Evolutionary conservation across 2,888 invertebrate genomes (phyloP).

Genomic region (Platycheirus albimanus): DNA sequence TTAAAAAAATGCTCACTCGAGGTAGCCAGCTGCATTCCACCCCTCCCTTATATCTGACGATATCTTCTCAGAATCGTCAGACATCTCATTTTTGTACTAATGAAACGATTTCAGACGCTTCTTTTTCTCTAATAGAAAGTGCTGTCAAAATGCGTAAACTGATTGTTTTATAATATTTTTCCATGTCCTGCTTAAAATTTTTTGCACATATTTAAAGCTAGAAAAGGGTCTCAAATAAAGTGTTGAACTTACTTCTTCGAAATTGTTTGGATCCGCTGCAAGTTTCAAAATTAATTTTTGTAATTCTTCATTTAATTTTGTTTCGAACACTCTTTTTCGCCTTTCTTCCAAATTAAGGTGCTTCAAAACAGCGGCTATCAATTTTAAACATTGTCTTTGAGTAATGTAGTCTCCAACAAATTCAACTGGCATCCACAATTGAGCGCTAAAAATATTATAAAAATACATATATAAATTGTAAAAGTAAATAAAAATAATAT

Average conservation of each 20-base stretch:
- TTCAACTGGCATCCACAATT: slow-evolving; percentile 76
- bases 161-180: too few relatives aligned
- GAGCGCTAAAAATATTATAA: slow-evolving; percentile 60
- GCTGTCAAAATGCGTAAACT: too few relatives aligned
- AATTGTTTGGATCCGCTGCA: slow-evolving; percentile 33
- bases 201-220: too few relatives aligned
- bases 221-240: too few relatives aligned
- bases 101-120: too few relatives aligned
- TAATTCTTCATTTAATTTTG: slow-evolving; percentile 29
- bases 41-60: too few relatives aligned
- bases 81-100: too few relatives aligned
- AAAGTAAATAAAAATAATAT: background rate
- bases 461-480: background rate
- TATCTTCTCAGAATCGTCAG: too few relatives aligned
- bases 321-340: slow-evolving; percentile 24
- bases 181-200: too few relatives aligned
- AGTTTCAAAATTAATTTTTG: slow-evolving; percentile 51
- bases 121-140: too few relatives aligned
- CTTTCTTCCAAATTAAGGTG: slow-evolving; percentile 57
- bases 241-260: slow-evolving; percentile 75
- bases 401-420: slow-evolving; percentile 76
- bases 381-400: slow-evolving; percentile 73
- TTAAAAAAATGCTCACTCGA: too few relatives aligned
- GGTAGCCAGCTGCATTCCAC: too few relatives aligned
- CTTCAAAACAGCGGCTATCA: slow-evolving; percentile 72